Evolutionary conservation across 2,113 vertebrate genomes (phyloP).

Genomic region (Pristiophorus japonicus): DNA sequence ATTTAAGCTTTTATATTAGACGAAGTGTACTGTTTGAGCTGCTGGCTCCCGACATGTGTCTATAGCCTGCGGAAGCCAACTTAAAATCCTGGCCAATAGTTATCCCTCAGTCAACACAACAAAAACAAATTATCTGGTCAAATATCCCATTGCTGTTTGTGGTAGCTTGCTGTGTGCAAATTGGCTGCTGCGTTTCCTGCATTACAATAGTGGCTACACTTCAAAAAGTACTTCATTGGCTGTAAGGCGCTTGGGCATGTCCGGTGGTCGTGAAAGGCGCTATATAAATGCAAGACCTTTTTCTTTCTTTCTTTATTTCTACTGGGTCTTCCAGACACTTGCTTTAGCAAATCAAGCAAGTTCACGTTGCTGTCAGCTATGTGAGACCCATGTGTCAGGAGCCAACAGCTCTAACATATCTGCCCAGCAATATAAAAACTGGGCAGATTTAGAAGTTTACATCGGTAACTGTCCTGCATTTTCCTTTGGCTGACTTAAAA

Average conservation of each 20-base stretch:
- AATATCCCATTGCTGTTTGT: too few species aligned
- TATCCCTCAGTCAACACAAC: too few species aligned
- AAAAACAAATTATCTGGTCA: too few species aligned
- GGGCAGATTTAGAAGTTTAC: not conserved
- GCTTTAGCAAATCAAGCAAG: not conserved
- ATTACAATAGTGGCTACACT: too few species aligned
- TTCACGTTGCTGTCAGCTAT: not conserved
- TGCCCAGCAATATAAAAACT: not conserved
- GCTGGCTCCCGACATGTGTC: not conserved
- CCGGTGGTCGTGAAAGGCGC: too few species aligned
- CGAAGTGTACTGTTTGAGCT: not conserved
- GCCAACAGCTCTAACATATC: not conserved
- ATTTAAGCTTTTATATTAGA: not conserved
- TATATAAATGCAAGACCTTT: too few species aligned
- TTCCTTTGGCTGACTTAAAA: not conserved
- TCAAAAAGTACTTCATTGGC: too few species aligned
- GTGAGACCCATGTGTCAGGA: not conserved
- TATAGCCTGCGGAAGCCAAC: not conserved
- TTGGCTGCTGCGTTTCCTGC: too few species aligned
- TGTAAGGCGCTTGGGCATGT: too few species aligned
- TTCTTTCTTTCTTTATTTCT: not conserved
- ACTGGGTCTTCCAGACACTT: not conserved
- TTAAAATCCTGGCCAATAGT: not conserved
- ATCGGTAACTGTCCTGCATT: not conserved
- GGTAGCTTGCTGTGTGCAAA: too few species aligned